phyloP scores from a whole-genome alignment of 2,888 invertebrate genomes.

The Theretra japonica region DNA sequence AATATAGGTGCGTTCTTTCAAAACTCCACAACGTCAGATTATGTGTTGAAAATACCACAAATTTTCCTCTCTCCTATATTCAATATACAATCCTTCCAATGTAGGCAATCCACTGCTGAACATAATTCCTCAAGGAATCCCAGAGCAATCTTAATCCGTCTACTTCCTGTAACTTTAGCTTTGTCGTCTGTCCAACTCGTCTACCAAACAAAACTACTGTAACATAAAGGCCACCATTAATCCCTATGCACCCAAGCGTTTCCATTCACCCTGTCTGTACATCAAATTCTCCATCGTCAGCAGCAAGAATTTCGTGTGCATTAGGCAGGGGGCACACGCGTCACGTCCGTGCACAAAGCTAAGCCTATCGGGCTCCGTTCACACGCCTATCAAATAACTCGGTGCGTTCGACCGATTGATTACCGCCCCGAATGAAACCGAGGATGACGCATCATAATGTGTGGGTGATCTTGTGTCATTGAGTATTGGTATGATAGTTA shows the following conservation, averaged over 20 bases:
- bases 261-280: neutral
- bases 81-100: too few relatives aligned
- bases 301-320: neutral
- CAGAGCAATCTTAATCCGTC: too few relatives aligned
- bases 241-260: too few relatives aligned
- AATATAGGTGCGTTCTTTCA: too few relatives aligned
- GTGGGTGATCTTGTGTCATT: neutral
- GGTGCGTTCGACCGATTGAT: slow-evolving; percentile 15
- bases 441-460: slow-evolving; percentile 14
- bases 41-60: neutral
- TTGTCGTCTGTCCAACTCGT: too few relatives aligned
- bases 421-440: slow-evolving; percentile 5
- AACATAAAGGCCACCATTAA: too few relatives aligned
- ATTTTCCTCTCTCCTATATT: neutral
- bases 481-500: neutral
- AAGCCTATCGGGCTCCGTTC: slow-evolving; percentile 2
- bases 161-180: too few relatives aligned
- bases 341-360: slow-evolving; percentile 10
- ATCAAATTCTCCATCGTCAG: neutral
- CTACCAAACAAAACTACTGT: too few relatives aligned
- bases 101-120: too few relatives aligned
- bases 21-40: too few relatives aligned
- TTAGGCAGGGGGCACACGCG: neutral
- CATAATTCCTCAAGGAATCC: too few relatives aligned
- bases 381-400: slow-evolving; percentile 15